These are phyloP conservation scores for Meleagris gallopavo DNA, from an alignment of 2,113 vertebrate species.

Conservation along the genomic window DNA sequence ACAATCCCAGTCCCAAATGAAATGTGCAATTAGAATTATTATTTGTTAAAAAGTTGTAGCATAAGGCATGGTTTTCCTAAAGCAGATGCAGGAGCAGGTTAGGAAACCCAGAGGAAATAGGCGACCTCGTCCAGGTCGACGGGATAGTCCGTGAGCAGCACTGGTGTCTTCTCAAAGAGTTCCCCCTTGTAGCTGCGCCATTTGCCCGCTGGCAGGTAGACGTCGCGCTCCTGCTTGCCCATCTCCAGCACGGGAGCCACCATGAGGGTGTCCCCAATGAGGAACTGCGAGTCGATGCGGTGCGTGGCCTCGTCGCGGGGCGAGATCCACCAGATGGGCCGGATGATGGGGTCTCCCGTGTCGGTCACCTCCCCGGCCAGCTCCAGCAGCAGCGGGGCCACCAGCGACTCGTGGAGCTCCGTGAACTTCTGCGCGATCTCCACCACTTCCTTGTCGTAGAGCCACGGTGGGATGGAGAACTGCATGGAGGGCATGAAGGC, in stretches of 20 bases:
- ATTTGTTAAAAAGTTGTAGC: constrained; percentile 20
- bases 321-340: constrained; percentile 98
- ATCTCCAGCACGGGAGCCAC: constrained; percentile 95
- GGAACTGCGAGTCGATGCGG: constrained; percentile 94
- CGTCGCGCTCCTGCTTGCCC: constrained; percentile 92
- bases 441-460: constrained; percentile 90
- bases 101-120: constrained; percentile 88
- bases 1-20: background rate
- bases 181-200: constrained; percentile 98
- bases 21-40: constrained; percentile 54
- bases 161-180: constrained; percentile 89
- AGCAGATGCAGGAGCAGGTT: background rate
- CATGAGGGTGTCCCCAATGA: constrained; percentile 96
- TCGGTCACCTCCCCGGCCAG: constrained; percentile 89
- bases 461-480: constrained; percentile 96
- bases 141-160: constrained; percentile 90
- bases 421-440: constrained; percentile 93
- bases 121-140: constrained; percentile 94
- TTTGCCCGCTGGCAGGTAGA: constrained; percentile 91
- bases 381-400: constrained; percentile 91
- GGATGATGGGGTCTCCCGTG: constrained; percentile 94
- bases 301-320: constrained; percentile 88
- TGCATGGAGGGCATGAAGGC: constrained; percentile 99
- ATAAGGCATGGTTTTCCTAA: constrained; percentile 59
- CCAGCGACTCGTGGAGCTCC: constrained; percentile 87